Conservation (phyloP, 2,113 vertebrate genomes). For the Pluvianellus socialis region DNA sequence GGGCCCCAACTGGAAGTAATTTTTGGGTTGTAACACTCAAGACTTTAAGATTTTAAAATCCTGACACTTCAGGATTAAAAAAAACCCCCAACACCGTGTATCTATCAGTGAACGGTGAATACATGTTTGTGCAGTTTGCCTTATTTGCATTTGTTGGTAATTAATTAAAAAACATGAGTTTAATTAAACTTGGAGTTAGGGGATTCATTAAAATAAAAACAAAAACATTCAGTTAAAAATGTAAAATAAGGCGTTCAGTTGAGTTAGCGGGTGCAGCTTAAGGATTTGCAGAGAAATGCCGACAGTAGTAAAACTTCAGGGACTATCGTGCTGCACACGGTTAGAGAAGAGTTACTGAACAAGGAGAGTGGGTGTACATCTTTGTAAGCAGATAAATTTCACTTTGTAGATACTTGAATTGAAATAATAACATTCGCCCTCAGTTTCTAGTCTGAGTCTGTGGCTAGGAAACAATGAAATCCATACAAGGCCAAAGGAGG, state of each 20-base stretch:
- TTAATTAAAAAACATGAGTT: constrained; percentile 64
- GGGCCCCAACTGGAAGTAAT: constrained; percentile 19
- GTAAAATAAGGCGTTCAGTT: not conserved
- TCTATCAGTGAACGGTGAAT: constrained; percentile 16
- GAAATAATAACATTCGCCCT: not conserved
- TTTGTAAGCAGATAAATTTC: not conserved
- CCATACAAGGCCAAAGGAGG: not conserved
- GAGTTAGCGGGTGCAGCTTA: constrained; percentile 25
- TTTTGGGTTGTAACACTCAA: constrained; percentile 47
- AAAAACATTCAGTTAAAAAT: constrained; percentile 63
- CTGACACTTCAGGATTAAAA: constrained; percentile 48
- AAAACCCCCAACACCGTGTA: not conserved
- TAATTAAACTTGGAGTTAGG: constrained; percentile 65
- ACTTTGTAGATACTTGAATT: not conserved
- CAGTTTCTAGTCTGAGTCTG: not conserved
- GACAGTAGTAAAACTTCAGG: not conserved
- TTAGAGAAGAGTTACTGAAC: not conserved
- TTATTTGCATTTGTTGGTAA: constrained; percentile 68
- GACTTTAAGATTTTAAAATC: constrained; percentile 32
- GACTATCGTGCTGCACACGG: not conserved
- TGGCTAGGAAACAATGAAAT: not conserved
- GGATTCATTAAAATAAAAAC: constrained; percentile 68
- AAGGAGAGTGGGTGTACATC: not conserved
- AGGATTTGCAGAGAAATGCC: constrained; percentile 34
- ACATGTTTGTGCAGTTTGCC: not conserved